These are phyloP conservation scores for Phaonia tiefii DNA, from an alignment of 2,888 invertebrate genomes.

Conservation along the genomic window DNA sequence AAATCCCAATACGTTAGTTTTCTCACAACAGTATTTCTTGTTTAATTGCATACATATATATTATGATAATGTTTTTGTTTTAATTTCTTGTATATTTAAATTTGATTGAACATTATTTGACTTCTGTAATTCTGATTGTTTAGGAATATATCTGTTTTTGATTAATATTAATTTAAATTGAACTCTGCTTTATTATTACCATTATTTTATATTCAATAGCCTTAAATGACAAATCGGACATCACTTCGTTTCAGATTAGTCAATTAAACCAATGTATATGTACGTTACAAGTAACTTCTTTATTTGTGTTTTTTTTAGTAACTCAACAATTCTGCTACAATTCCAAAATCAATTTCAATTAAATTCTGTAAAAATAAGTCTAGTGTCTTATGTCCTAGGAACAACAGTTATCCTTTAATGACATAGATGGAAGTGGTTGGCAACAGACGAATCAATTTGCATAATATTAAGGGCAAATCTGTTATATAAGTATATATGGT, in stretches of 20 bases:
- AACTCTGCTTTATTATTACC: neutral
- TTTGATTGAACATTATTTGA: constrained; percentile 47
- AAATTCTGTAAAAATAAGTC: neutral
- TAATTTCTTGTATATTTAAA: constrained; percentile 60
- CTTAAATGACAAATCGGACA: too few species aligned
- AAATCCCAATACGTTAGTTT: constrained; percentile 32
- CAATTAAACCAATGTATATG: too few species aligned
- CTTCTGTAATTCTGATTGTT: constrained; percentile 33
- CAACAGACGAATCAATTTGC: neutral
- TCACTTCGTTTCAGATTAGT: too few species aligned
- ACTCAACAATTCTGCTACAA: constrained; percentile 57
- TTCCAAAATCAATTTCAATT: constrained; percentile 48
- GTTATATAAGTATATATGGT: neutral
- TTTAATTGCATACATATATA: neutral
- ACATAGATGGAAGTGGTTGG: neutral
- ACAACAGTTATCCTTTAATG: too few species aligned
- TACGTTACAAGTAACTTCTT: constrained; percentile 21
- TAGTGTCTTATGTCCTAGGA: neutral
- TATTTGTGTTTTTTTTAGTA: constrained; percentile 53
- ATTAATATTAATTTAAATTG: constrained; percentile 45
- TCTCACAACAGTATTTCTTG: constrained; percentile 58
- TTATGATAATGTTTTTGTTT: constrained; percentile 33
- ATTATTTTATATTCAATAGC: too few species aligned
- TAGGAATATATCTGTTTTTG: constrained; percentile 59
- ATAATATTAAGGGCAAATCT: too few species aligned